phyloP scores from a whole-genome alignment of 2,797 vertebrate species.

The Gephyroberyx darwinii region DNA sequence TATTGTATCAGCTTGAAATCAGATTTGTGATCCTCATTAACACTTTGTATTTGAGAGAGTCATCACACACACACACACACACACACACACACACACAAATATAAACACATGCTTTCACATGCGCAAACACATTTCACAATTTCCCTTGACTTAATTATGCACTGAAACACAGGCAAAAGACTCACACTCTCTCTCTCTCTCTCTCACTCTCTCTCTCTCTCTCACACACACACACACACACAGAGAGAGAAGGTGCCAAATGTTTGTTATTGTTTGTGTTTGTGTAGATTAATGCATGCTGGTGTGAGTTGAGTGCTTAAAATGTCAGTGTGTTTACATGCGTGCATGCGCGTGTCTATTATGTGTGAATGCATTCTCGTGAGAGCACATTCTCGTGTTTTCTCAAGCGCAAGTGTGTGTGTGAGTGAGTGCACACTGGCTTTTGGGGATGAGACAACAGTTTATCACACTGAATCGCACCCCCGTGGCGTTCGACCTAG shows the following conservation, averaged over 20 bases:
- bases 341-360: constrained; percentile 3
- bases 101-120: neutral
- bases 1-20: constrained; percentile 35
- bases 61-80: constrained; percentile 25
- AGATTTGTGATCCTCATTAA: constrained; percentile 39
- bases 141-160: constrained; percentile 3
- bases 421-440: neutral
- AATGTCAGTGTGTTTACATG: constrained; percentile 31
- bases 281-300: neutral
- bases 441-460: constrained; percentile 55
- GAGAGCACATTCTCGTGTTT: constrained; percentile 30
- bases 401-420: constrained; percentile 28
- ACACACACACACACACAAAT: constrained; percentile 23
- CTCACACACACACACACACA: neutral
- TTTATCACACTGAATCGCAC: constrained; percentile 60
- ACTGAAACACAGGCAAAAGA: constrained; percentile 10
- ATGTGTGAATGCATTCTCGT: constrained; percentile 3
- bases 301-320: constrained; percentile 11
- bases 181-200: too few species aligned
- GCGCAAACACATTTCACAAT: constrained; percentile 17
- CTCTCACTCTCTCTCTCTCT: too few species aligned
- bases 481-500: constrained; percentile 64
- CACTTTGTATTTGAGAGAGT: constrained; percentile 36
- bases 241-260: neutral
- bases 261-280: too few species aligned